Percentiles rank a stretch among this genome's conserved stretches.
These are phyloP conservation scores for Diarsia dahlii DNA, from an alignment of 2,888 invertebrate species.

Conservation along the genomic window DNA sequence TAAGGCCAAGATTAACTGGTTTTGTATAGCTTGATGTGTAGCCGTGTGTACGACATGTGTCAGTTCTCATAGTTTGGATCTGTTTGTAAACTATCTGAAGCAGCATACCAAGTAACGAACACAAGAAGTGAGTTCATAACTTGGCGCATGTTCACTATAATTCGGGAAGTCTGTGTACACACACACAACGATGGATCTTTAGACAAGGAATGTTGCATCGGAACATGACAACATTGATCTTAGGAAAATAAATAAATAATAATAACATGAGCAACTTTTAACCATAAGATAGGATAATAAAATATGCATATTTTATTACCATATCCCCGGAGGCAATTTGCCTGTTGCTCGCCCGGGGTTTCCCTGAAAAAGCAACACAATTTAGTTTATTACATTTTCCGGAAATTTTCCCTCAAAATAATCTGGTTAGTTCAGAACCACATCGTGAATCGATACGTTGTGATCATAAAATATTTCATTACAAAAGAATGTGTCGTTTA, in stretches of 20 bases:
- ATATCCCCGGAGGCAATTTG: neutral
- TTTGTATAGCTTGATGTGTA: too few species aligned
- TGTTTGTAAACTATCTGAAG: neutral
- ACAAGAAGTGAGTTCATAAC: neutral
- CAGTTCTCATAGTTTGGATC: neutral
- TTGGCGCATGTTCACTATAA: neutral
- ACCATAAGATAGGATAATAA: neutral
- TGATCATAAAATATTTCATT: slow-evolving; percentile 37
- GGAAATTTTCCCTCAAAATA: neutral
- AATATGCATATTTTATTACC: neutral
- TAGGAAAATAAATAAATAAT: neutral
- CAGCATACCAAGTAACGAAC: slow-evolving; percentile 20
- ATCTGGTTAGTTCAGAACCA: neutral
- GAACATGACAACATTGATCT: neutral
- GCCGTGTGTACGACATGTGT: too few species aligned
- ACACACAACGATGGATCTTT: neutral
- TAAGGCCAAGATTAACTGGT: too few species aligned
- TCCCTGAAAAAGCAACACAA: neutral
- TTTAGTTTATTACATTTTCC: neutral
- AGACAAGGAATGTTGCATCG: neutral
- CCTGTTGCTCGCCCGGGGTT: neutral
- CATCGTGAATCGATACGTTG: slow-evolving; percentile 13
- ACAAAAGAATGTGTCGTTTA: slow-evolving; percentile 20
- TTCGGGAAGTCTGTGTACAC: neutral
- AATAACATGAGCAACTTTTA: neutral